Conservation (phyloP, 2,888 invertebrate species). For the Quadroppia sp. region DNA sequence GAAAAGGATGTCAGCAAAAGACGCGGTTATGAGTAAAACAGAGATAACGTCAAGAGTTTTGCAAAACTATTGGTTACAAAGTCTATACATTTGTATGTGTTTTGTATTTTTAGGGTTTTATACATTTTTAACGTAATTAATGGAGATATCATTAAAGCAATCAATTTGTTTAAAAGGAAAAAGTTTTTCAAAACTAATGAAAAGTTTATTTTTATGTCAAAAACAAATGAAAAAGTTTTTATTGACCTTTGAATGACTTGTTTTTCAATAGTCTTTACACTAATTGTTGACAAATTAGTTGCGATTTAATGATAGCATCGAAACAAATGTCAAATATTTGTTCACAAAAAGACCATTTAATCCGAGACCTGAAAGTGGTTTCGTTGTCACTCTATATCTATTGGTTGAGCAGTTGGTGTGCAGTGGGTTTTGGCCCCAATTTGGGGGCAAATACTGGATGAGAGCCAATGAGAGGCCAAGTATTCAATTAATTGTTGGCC, state of each 20-base stretch:
- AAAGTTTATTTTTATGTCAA: background rate
- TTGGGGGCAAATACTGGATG: background rate
- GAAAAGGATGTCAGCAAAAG: too few relatives aligned
- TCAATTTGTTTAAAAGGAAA: conserved; percentile 6
- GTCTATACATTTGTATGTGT: too few relatives aligned
- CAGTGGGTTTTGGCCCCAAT: too few relatives aligned
- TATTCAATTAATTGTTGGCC: too few relatives aligned
- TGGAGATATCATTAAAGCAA: too few relatives aligned
- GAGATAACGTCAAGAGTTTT: too few relatives aligned
- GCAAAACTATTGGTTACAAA: too few relatives aligned
- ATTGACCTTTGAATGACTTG: background rate
- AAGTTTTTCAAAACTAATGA: background rate
- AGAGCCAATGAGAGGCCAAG: background rate
- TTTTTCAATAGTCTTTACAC: background rate
- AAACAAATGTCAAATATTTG: background rate
- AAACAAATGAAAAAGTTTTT: background rate
- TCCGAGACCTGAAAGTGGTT: background rate
- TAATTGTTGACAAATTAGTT: background rate
- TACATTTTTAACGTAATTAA: too few relatives aligned
- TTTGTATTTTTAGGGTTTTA: too few relatives aligned
- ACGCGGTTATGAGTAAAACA: too few relatives aligned
- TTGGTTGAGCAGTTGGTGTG: conserved; percentile 7
- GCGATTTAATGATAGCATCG: background rate
- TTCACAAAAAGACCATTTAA: background rate
- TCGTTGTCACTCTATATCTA: background rate